These are phyloP conservation scores for Heteromormyrus szaboi DNA, from an alignment of 2,797 vertebrate genomes.

Conservation along the genomic window DNA sequence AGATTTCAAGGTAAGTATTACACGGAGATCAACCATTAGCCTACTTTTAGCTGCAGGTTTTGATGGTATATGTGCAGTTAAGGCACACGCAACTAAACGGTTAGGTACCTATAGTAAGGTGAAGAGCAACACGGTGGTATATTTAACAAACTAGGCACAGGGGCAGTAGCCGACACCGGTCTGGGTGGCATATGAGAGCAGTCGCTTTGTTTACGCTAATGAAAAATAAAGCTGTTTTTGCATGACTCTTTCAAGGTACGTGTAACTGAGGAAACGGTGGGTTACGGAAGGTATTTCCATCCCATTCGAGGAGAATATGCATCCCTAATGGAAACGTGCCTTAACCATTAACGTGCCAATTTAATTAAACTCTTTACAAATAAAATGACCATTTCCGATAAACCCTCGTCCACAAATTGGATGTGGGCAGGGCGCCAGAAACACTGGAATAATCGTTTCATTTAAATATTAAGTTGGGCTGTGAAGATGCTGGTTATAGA, in stretches of 20 bases:
- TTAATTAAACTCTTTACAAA: not conserved
- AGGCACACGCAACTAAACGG: not conserved
- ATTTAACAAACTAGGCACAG: not conserved
- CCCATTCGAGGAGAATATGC: not conserved
- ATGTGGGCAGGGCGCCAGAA: not conserved
- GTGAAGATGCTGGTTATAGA: not conserved
- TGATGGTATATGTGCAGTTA: not conserved
- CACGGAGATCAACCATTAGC: not conserved
- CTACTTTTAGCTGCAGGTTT: not conserved
- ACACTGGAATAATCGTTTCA: not conserved
- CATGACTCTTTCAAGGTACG: not conserved
- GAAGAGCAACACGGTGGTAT: not conserved
- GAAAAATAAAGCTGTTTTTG: not conserved
- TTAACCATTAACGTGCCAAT: not conserved
- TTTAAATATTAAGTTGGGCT: not conserved
- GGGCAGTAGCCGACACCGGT: not conserved
- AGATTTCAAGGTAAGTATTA: conserved; percentile 17
- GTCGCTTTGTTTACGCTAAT: not conserved
- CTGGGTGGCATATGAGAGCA: not conserved
- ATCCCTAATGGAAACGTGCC: not conserved
- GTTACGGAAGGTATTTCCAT: not conserved
- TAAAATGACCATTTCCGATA: not conserved
- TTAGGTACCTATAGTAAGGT: not conserved
- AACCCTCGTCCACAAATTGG: not conserved
- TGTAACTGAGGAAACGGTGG: not conserved